Conservation (phyloP, 2,888 invertebrate genomes). For the Phytoseiulus persimilis region DNA sequence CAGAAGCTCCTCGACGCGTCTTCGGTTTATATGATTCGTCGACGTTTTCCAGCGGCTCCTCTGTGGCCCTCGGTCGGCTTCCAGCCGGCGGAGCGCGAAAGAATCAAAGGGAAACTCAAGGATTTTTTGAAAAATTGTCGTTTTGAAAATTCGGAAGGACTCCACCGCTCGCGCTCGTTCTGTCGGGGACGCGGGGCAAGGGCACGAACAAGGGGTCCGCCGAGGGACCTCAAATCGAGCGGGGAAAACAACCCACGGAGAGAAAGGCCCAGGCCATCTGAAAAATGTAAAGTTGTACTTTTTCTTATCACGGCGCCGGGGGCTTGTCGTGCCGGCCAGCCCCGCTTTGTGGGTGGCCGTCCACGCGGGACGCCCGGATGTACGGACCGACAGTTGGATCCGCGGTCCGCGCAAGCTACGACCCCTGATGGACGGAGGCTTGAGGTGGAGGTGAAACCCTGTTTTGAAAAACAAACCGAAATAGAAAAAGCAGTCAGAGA, state of each 20-base stretch:
- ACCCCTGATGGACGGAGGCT: not conserved
- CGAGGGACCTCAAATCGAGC: not conserved
- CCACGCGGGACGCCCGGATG: not conserved
- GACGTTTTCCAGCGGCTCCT: no score
- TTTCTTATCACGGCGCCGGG: constrained; percentile 33
- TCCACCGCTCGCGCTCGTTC: no score
- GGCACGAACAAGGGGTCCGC: no score
- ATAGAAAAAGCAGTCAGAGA: not conserved
- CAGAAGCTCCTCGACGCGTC: no score
- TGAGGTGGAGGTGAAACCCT: not conserved
- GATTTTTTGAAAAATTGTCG: no score
- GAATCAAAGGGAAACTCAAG: no score
- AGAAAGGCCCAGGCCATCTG: constrained; percentile 18
- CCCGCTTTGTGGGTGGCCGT: not conserved
- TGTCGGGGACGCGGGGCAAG: no score
- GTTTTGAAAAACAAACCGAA: not conserved
- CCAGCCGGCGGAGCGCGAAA: no score
- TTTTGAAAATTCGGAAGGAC: no score
- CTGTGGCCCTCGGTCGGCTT: no score
- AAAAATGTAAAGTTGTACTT: constrained; percentile 39
- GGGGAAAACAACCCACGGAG: not conserved
- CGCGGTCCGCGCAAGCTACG: not conserved
- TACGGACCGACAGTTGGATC: not conserved
- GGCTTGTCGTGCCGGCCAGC: not conserved
- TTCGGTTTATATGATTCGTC: no score